Conservation (phyloP, 2,113 vertebrate genomes). For the Dromiciops gliroides region DNA sequence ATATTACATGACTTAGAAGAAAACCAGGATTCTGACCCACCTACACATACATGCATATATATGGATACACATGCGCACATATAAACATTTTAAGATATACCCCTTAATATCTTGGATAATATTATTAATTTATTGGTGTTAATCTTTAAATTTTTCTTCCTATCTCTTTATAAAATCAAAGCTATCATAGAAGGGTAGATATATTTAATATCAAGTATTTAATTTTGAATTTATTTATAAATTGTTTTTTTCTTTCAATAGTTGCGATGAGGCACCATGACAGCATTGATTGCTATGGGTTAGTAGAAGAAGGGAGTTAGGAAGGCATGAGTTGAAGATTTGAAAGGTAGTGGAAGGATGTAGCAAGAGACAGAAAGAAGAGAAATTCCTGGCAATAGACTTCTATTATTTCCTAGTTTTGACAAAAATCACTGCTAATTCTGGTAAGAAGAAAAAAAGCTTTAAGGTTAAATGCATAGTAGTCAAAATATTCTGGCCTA, state of each 20-base stretch:
- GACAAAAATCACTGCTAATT: not conserved
- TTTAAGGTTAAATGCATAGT: not conserved
- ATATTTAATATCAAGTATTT: not conserved
- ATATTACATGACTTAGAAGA: not conserved
- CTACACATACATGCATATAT: too few relatives aligned
- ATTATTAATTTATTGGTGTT: not conserved
- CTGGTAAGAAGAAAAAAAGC: constrained; percentile 1
- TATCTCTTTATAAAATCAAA: constrained; percentile 20
- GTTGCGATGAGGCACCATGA: not conserved
- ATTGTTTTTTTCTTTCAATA: not conserved
- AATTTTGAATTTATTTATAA: not conserved
- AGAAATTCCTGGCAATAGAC: constrained; percentile 12
- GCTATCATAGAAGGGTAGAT: not conserved
- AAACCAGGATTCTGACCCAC: not conserved
- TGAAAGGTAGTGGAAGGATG: not conserved
- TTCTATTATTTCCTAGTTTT: not conserved
- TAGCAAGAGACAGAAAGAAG: not conserved
- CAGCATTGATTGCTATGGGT: not conserved
- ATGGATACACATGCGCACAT: not conserved
- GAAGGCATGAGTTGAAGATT: not conserved
- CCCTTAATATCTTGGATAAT: not conserved
- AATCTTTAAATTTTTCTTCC: not conserved
- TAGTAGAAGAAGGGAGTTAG: not conserved
- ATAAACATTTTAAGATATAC: not conserved
- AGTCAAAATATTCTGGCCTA: constrained; percentile 16